Evolutionary conservation across 1,140 invertebrate species (phyloP), one percentile per base, ranked within the genome.

Genomic region (Drosophila busckii): DNA sequence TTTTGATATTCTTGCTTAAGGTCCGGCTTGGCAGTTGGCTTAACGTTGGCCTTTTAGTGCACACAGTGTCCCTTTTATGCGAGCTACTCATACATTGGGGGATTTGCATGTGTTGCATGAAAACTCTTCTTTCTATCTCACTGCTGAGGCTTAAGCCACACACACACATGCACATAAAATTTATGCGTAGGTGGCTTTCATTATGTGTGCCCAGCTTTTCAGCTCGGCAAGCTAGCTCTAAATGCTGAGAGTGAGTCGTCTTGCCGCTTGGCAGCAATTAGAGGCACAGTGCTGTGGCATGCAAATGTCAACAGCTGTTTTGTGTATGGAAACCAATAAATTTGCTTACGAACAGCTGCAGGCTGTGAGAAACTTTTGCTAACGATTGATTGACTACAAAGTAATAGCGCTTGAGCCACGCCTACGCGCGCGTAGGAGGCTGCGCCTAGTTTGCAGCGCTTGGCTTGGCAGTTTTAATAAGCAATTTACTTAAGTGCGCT

Each of bases 401-500:
- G 40, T 44, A 53, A 53, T 41, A 25, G 40, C 15, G 16, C 40
- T 29, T 22, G 8, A 9, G 26, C 28, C 31, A 34, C 26, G 41
- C 59, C 10, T 1, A 10, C 22, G 15, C 12, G 35, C 25, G 9
- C 15, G 28, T 25, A 35, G 42, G 40, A 26, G 46, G 68, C 9
- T 28, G 40, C 22, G 48, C 29, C 32, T 50, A 48, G 35, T 44
- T 62, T 54, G 22, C 28, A 23, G 12, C 32, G 46, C 50, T 64
- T 31, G 22, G 26, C 54, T 40, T 55, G 48, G 62, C 61, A 70
- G 63, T 73, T 82, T 80, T 78, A 82, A 80, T 82, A 80, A 80
- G 75, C 75, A 80, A 80, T 80, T 80, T 80, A 64, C 64, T 68
- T 80, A 80, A 80, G 75, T 80, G 59, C 52, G 75, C 73, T 61